Percentiles rank a stretch among this genome's conserved stretches.
Conservation (phyloP, 2,888 invertebrate species). For the Chironomus tentans region DNA sequence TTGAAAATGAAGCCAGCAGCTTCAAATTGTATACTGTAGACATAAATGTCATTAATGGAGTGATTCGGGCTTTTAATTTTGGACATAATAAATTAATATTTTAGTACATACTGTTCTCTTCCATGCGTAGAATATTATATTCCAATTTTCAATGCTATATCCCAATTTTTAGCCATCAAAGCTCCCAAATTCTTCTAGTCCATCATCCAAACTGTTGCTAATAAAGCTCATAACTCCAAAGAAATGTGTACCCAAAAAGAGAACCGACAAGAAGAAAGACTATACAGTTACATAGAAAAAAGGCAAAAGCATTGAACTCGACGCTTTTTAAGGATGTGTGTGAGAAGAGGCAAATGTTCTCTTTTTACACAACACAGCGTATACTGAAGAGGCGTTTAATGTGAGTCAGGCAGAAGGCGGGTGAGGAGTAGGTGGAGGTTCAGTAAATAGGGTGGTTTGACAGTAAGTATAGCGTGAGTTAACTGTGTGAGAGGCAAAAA, state of each 20-base stretch:
- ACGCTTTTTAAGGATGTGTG: neutral
- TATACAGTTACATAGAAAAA: neutral
- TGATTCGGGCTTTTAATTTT: too few relatives aligned
- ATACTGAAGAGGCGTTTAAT: neutral
- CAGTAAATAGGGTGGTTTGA: too few relatives aligned
- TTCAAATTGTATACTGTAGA: too few relatives aligned
- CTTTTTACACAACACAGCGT: neutral
- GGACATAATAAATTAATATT: too few relatives aligned
- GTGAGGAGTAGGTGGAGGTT: neutral
- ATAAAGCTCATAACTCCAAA: neutral
- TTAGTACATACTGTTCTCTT: too few relatives aligned
- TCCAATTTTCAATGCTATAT: too few relatives aligned
- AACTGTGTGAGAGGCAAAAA: neutral
- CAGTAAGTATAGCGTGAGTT: neutral
- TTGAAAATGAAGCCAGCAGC: too few relatives aligned
- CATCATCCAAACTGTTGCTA: too few relatives aligned
- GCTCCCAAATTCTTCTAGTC: neutral
- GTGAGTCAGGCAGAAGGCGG: neutral
- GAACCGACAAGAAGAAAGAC: neutral
- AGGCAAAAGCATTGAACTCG: slow-evolving; percentile 20
- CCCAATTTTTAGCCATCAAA: neutral
- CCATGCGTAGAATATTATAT: too few relatives aligned
- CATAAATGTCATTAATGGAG: too few relatives aligned
- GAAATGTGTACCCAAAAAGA: neutral
- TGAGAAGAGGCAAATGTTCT: neutral